Conservation (phyloP, 2,113 vertebrate species). For the Podarcis raffonei region DNA sequence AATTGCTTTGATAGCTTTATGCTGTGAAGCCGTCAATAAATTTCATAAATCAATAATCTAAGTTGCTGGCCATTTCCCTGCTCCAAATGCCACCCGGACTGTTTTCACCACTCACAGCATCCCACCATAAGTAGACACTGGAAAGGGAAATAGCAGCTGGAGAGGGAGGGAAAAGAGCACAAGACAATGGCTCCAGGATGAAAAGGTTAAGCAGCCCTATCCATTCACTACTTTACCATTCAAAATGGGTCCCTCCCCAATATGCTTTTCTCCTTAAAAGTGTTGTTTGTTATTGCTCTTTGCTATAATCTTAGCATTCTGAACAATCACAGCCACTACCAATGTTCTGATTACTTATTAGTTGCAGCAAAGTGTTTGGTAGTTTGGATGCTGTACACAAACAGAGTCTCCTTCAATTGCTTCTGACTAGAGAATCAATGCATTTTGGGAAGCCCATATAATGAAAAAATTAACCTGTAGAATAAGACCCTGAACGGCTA, state of each 20-base stretch:
- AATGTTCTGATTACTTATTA: conserved; percentile 1
- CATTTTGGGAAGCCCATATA: background rate
- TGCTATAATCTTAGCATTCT: background rate
- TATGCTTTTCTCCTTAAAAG: background rate
- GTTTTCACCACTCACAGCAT: background rate
- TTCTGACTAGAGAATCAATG: conserved; percentile 5
- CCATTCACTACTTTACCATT: background rate
- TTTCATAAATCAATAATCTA: too few relatives aligned
- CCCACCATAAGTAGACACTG: background rate
- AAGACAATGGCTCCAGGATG: background rate
- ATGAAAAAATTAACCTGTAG: conserved; percentile 7
- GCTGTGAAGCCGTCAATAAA: too few relatives aligned
- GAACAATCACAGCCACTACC: background rate
- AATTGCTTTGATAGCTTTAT: too few relatives aligned
- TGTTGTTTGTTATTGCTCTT: background rate
- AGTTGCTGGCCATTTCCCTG: background rate
- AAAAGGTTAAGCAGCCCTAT: background rate
- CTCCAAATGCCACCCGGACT: background rate
- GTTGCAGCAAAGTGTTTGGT: background rate
- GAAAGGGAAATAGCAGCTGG: background rate
- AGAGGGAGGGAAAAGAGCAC: too few relatives aligned
- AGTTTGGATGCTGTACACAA: background rate
- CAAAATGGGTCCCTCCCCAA: background rate
- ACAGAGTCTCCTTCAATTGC: background rate
- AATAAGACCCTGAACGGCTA: background rate